Conservation (phyloP, 2,113 vertebrate genomes). For the Sciurus niger region DNA sequence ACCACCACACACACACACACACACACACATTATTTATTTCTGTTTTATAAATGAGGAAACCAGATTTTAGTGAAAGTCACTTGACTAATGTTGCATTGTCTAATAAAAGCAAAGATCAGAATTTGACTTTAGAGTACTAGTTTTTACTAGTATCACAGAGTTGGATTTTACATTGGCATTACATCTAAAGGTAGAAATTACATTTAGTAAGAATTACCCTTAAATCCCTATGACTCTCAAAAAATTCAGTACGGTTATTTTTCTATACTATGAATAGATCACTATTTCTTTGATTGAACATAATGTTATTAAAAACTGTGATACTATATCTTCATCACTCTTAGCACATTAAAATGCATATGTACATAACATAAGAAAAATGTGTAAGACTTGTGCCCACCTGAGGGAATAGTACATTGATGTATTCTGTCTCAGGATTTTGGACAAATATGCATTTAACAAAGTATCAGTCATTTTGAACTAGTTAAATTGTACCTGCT, state of each 20-base stretch:
- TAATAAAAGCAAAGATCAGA: conserved; percentile 24
- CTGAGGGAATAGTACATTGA: conserved; percentile 19
- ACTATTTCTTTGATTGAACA: conserved; percentile 35
- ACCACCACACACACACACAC: background rate
- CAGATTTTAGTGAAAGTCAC: background rate
- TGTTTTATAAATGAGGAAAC: conserved; percentile 26
- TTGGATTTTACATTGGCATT: conserved; percentile 43
- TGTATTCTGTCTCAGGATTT: background rate
- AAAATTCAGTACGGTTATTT: conserved; percentile 19
- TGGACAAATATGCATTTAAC: background rate
- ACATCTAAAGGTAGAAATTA: conserved; percentile 19
- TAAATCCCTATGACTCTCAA: background rate
- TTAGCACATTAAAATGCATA: conserved; percentile 9
- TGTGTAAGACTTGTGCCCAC: background rate
- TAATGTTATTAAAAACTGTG: conserved; percentile 36
- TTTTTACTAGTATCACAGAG: background rate
- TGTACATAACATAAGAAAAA: background rate
- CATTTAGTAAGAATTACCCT: background rate
- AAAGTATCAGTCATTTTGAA: background rate
- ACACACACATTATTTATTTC: background rate
- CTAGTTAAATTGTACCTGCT: conserved; percentile 20
- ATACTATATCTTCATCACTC: background rate
- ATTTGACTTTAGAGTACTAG: background rate
- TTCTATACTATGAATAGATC: background rate
- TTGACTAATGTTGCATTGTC: background rate